Conservation (phyloP, 2,113 vertebrate genomes). For the Bufo bufo region DNA sequence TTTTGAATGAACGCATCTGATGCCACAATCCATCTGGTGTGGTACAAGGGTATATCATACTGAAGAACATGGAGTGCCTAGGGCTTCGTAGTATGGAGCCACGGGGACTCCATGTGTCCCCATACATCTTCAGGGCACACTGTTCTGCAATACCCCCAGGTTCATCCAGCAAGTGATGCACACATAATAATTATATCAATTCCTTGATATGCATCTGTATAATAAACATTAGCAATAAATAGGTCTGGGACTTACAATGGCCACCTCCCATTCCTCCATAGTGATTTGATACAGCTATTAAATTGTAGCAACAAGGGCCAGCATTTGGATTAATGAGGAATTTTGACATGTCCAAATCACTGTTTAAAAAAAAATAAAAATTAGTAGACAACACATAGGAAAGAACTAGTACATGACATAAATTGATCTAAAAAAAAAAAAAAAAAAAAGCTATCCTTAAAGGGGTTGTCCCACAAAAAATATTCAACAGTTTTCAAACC, state of each 20-base stretch:
- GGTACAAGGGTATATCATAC: neutral
- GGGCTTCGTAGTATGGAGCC: neutral
- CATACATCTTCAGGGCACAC: neutral
- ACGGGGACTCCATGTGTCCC: neutral
- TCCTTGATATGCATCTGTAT: neutral
- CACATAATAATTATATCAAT: neutral
- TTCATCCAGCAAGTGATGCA: neutral
- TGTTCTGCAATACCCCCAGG: neutral
- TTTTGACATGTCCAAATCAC: constrained; percentile 98
- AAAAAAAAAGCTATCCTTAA: no score
- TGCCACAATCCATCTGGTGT: neutral
- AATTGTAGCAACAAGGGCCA: constrained; percentile 91
- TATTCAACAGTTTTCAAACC: no score
- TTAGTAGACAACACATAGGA: no score
- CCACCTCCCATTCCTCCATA: constrained; percentile 99
- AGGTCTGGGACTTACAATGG: constrained; percentile 85
- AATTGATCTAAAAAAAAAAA: no score
- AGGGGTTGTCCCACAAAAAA: no score
- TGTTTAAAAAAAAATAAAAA: constrained; percentile 64
- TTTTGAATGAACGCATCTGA: neutral
- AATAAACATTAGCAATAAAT: neutral
- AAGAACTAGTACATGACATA: no score
- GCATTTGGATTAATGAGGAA: constrained; percentile 98
- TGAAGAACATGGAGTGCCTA: neutral
- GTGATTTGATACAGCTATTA: constrained; percentile 99